Base-by-base conservation (phyloP, 2,113 vertebrate species). In the Chaenogobius annularis region DNA sequence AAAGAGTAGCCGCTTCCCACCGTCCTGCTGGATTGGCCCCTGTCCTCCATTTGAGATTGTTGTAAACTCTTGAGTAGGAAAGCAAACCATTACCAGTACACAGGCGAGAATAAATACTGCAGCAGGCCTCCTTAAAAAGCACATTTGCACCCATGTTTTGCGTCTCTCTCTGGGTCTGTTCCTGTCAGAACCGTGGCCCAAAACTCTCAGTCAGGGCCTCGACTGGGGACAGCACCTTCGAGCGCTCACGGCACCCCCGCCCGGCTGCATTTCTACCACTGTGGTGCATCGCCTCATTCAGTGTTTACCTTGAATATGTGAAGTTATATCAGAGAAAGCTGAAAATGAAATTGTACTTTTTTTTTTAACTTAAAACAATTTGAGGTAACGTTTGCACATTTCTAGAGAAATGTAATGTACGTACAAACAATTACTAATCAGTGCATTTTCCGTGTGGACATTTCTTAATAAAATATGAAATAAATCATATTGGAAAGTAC, bases 161-260 rank as follows among this genome's bases (percentile, higher is more conserved):
- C 7, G 15, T 70, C 68, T 66, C 85, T 85, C 87, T 11, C 37
- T 58, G 78, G 85, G 81, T 85, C 83, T 86, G 78, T 75, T 87
- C 47, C 85, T 90, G 89, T 91, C 90, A 92, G 81, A 88, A 83
- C 82, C 75, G 4, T 85, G 86, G 89, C 88, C 88, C 90, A 79
- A 86, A 88, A 90, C 89, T 82, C 80, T 91, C 90, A 87, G 86
- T 92, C 91, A 91, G 88, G 2, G 19, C 61, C 79, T 86, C 91
- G 78, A 74, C 87, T 83, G 83, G 87, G 83, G 88, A 87, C 63
- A 8, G 35, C 69, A 66, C 66, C 80, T n/a, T 70, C 63, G 17
- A 19, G 46, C 81, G 71, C 71, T 83, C 71, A 69, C 64, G 26
- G 66, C 61, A 73, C 66, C 79, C 61, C 79, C 19, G 75, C 66